These are phyloP conservation scores for Ectobius pallidus DNA, from an alignment of 2,888 invertebrate genomes.

Conservation along the genomic window DNA sequence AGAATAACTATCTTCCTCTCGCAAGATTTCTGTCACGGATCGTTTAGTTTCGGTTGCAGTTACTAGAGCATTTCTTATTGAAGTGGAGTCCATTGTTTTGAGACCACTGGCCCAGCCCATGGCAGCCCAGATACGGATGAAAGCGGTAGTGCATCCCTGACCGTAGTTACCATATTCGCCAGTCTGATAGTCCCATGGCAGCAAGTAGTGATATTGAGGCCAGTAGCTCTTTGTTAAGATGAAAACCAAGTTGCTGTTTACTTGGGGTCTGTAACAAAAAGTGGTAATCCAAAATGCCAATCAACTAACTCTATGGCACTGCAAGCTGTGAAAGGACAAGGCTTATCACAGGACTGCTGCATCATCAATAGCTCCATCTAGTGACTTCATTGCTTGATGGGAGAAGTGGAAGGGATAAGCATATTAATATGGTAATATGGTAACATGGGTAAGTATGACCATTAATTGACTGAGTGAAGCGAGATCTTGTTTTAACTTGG, in stretches of 20 bases:
- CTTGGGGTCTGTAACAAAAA: background rate
- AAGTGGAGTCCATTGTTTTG: constrained; percentile 66
- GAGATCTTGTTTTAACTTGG: no score
- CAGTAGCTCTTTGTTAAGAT: constrained; percentile 76
- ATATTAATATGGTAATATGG: no score
- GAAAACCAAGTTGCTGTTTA: constrained; percentile 76
- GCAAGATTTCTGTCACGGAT: constrained; percentile 63
- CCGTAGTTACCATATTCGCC: constrained; percentile 75
- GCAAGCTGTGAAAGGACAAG: no score
- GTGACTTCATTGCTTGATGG: no score
- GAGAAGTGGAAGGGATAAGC: no score
- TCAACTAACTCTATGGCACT: no score
- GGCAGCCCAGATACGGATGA: constrained; percentile 73
- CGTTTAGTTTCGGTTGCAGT: constrained; percentile 62
- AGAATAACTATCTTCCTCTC: constrained; percentile 54
- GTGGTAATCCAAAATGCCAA: no score
- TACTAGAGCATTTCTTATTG: constrained; percentile 68
- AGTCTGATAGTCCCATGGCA: constrained; percentile 82
- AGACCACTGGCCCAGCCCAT: constrained; percentile 69
- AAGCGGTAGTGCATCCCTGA: constrained; percentile 67
- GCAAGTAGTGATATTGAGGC: constrained; percentile 80
- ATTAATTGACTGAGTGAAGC: no score
- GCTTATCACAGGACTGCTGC: no score
- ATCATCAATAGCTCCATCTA: no score
- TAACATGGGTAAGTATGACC: no score